phyloP scores from a whole-genome alignment of 2,113 vertebrate genomes.

The Plecotus auritus region DNA sequence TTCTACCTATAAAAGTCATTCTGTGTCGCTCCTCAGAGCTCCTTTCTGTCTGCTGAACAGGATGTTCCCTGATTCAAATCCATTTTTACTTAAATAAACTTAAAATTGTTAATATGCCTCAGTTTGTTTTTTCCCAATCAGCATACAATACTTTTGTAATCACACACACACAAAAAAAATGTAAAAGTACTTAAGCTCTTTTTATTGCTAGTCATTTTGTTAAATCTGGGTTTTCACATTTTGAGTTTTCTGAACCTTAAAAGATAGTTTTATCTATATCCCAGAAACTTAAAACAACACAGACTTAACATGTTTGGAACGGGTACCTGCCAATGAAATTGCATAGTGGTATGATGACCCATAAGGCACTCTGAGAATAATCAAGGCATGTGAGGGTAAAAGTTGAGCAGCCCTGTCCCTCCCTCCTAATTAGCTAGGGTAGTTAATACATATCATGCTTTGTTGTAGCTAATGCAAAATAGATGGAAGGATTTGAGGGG shows the following conservation, averaged over 20 bases:
- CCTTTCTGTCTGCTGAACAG: neutral
- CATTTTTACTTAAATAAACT: neutral
- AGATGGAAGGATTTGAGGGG: neutral
- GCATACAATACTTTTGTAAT: neutral
- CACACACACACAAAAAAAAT: neutral
- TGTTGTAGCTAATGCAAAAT: neutral
- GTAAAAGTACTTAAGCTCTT: neutral
- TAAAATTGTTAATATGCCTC: neutral
- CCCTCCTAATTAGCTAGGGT: neutral
- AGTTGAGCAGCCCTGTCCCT: neutral
- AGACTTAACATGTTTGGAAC: neutral
- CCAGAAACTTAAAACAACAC: neutral
- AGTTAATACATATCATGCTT: neutral
- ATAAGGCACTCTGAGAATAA: neutral
- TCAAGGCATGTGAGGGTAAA: neutral
- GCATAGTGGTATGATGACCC: neutral
- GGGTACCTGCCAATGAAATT: neutral
- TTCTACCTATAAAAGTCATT: neutral
- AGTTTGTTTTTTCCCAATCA: neutral
- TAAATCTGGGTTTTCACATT: neutral
- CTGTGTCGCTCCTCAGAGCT: neutral
- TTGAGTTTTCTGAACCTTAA: constrained; percentile 2
- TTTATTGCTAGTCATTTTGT: neutral
- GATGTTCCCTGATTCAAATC: neutral
- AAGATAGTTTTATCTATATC: neutral